Conservation (phyloP, 1,140 invertebrate species). For the Drosophila truncata region DNA sequence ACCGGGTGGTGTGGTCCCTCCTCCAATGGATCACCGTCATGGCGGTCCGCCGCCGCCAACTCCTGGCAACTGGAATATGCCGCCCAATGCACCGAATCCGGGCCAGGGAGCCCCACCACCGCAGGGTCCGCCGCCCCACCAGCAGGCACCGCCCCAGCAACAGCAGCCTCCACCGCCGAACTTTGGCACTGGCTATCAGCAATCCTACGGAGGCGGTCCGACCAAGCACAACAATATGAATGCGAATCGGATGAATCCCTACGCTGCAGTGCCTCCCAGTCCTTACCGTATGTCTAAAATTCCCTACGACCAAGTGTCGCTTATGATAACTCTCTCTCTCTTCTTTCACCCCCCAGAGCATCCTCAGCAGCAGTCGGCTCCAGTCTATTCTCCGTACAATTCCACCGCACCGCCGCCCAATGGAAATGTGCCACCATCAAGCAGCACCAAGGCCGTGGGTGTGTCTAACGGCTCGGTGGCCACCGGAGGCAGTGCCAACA, state of each 20-base stretch:
- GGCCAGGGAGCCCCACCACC: conserved; percentile 67
- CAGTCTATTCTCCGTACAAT: conserved; percentile 65
- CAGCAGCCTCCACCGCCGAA: conserved; percentile 85
- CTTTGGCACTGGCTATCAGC: conserved; percentile 91
- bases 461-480: conserved; percentile 69
- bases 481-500: conserved; percentile 69
- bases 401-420: conserved; percentile 59
- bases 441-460: conserved; percentile 29
- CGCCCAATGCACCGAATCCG: conserved; percentile 70
- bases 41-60: conserved; percentile 77
- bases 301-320: background rate
- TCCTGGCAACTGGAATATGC: conserved; percentile 85
- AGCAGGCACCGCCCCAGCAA: conserved; percentile 33
- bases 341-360: conserved; percentile 35
- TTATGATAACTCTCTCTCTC: background rate
- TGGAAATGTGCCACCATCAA: conserved; percentile 36
- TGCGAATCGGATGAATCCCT: conserved; percentile 87
- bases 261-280: conserved; percentile 70
- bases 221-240: conserved; percentile 87
- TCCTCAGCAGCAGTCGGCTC: conserved; percentile 44
- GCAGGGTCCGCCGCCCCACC: conserved; percentile 66
- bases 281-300: conserved; percentile 59
- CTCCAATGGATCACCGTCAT: conserved; percentile 72
- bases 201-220: conserved; percentile 90
- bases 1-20: conserved; percentile 56